Evolutionary conservation across 1,140 invertebrate genomes (phyloP), one percentile per base, ranked within the genome.

Genomic region (Drosophila nigromelanica): DNA sequence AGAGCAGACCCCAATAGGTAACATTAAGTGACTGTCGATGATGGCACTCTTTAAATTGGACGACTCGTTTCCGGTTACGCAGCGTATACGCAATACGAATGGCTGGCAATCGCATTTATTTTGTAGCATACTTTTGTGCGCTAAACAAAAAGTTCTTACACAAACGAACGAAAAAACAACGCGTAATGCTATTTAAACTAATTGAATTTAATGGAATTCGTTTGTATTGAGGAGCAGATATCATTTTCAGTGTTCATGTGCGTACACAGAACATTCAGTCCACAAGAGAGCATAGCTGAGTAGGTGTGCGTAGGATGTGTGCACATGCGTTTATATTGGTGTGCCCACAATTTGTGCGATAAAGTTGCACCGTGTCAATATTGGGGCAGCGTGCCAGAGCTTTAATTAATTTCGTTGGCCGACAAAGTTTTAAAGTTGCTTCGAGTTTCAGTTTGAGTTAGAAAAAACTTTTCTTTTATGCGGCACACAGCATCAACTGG

Each of bases 401-500:
- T 79, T 89, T 87, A 87, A 87, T 87, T 89, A 89, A 78, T 75
- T 75, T 70, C 60, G 14, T 40, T 52, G 59, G 59, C 42, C 63
- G 59, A 33, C 24, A 76, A 82, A 75, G 35, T 78, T 87, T 58
- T 63, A 61, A 58, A 66, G 55, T 66, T 64, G 8, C 30, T 8
- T 15, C 39, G 55, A 76, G 59, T 81, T 70, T 70, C 59, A 60
- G 66, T 72, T 72, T 72, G 62, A 58, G 52, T 72, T 72, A 43
- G 52, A 56, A 39, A 40, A 42, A 68, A 68, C 21, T 43, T 67
- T 37, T 35, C 11, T 52, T 24, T 35, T 43, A 15, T 42, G 15
- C 10, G 27, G 5, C 11, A 30, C 18, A 0, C 93, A 94, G 92
- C 94, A 95, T n/a, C 95, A 96, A 76, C 92, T 99, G 66, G 97